These are phyloP conservation scores for Scaptomyza parva DNA, from an alignment of 2,888 invertebrate genomes.

Conservation along the genomic window DNA sequence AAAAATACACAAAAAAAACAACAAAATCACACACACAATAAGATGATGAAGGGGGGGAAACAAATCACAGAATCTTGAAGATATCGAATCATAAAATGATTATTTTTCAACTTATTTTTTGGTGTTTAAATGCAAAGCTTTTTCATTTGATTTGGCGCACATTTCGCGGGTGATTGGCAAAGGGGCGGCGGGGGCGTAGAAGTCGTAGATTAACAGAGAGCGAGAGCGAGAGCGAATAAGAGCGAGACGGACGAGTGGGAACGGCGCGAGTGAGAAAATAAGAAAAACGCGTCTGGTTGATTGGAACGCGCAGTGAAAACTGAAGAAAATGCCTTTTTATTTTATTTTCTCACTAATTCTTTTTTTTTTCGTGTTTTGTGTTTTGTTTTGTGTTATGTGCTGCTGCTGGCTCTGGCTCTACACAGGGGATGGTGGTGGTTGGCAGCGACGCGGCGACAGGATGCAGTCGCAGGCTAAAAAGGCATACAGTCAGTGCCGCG, in stretches of 20 bases:
- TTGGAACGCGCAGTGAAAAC: constrained; percentile 65
- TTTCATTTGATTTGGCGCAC: constrained; percentile 4
- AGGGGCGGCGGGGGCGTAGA: not conserved
- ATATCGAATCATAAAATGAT: not conserved
- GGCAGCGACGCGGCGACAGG: constrained; percentile 47
- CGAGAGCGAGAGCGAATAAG: not conserved
- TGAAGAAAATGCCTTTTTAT: constrained; percentile 72
- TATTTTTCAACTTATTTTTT: not conserved
- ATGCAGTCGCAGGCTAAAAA: constrained; percentile 50
- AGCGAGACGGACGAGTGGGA: too few species aligned
- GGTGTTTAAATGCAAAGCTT: not conserved
- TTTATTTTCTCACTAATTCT: constrained; percentile 40
- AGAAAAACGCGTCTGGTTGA: constrained; percentile 65
- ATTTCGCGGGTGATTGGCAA: too few species aligned
- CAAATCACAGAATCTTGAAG: constrained; percentile 3
- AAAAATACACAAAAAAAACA: constrained; percentile 11
- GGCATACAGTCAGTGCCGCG: constrained; percentile 35
- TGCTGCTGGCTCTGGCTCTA: constrained; percentile 21
- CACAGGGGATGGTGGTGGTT: constrained; percentile 68
- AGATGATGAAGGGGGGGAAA: not conserved
- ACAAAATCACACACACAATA: constrained; percentile 9
- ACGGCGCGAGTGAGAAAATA: not conserved
- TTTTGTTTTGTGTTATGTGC: constrained; percentile 48
- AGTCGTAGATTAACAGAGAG: too few species aligned
- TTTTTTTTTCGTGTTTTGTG: constrained; percentile 53